These are phyloP conservation scores for Melipona quadrifasciata DNA, from an alignment of 1,140 invertebrate genomes.

Conservation along the genomic window DNA sequence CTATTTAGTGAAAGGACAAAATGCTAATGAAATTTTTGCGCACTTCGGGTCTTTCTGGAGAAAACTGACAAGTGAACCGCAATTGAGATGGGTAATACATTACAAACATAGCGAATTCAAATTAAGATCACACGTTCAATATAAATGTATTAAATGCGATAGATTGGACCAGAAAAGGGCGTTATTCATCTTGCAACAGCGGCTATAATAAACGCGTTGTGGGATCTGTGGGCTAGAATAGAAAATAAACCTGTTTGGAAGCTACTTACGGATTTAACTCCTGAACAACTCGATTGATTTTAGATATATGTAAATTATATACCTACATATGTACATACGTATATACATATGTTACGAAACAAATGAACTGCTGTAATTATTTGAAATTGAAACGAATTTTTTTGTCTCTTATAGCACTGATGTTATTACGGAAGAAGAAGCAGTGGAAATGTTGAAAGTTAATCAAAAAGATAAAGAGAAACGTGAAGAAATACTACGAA, in stretches of 20 bases:
- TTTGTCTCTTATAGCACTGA: conserved; percentile 85
- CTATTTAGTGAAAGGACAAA: conserved; percentile 85
- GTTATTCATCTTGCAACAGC: conserved; percentile 94
- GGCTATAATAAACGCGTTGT: conserved; percentile 93
- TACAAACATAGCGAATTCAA: background rate
- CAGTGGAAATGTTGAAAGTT: conserved; percentile 87
- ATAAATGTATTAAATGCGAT: conserved; percentile 1
- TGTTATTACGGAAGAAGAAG: conserved; percentile 91
- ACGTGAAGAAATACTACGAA: conserved; percentile 83
- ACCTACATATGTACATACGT: conserved; percentile 60
- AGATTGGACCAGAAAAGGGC: conserved; percentile 96
- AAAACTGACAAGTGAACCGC: conserved; percentile 91
- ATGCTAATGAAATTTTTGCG: conserved; percentile 86
- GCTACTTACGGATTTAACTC: conserved; percentile 90
- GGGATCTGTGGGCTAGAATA: conserved; percentile 94
- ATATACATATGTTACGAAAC: conserved; percentile 77
- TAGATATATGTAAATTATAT: conserved; percentile 86
- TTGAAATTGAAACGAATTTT: background rate
- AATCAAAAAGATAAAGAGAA: conserved; percentile 83
- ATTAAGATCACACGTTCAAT: background rate
- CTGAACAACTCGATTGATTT: conserved; percentile 94
- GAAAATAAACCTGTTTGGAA: conserved; percentile 94
- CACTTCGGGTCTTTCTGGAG: conserved; percentile 92
- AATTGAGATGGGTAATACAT: conserved; percentile 91
- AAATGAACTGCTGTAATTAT: background rate